A percentile compares a stretch with the other conserved stretches of the same genome.
Conservation (phyloP, 1,140 invertebrate genomes). For the Ridgeia piscesae region DNA sequence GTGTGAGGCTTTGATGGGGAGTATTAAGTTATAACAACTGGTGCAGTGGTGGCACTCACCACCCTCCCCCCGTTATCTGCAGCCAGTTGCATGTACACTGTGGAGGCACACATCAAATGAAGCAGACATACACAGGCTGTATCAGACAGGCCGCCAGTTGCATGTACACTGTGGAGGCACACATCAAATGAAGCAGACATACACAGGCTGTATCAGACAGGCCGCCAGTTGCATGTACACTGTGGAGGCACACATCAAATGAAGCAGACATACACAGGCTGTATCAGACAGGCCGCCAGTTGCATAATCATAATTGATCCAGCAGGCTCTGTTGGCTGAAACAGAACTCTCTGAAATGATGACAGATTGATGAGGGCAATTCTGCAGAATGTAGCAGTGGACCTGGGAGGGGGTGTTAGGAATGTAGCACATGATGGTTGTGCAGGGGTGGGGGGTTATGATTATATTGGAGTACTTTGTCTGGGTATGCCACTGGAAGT, state of each 20-base stretch:
- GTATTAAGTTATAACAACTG: not conserved
- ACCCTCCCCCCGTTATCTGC: not conserved
- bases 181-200: too few relatives aligned
- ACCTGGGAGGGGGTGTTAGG: not conserved
- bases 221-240: too few relatives aligned
- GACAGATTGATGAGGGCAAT: not conserved
- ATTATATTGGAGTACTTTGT: not conserved
- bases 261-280: not conserved
- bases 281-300: not conserved
- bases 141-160: too few relatives aligned
- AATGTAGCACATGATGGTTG: not conserved
- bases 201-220: too few relatives aligned
- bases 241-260: slow-evolving; percentile 6
- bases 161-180: too few relatives aligned
- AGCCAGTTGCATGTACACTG: not conserved
- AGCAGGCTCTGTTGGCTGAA: not conserved
- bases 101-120: not conserved
- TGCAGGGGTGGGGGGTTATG: not conserved
- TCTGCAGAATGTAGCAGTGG: not conserved
- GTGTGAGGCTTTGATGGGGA: not conserved
- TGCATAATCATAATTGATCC: not conserved
- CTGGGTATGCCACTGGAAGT: not conserved
- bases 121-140: too few relatives aligned
- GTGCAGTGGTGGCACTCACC: not conserved
- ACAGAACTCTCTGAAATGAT: not conserved